Base-by-base conservation (phyloP, 2,888 invertebrate genomes). In the Cheiracanthium punctorium region DNA sequence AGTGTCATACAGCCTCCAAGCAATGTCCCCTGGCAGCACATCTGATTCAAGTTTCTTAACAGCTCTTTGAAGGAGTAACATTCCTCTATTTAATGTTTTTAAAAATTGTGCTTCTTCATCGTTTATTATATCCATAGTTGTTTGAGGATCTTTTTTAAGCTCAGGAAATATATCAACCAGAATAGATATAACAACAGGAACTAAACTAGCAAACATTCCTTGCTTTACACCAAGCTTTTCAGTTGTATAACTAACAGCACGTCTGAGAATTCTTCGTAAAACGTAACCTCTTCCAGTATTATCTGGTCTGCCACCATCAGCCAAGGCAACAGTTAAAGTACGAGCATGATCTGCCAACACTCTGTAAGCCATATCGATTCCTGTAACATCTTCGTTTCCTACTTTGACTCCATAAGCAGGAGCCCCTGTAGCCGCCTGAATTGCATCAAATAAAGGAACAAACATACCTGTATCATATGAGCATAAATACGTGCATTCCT, bases 231-330 rank as follows among this genome's bases (percentile, higher is more conserved):
- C 96, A 10, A 99, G 93, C 92, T 99, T 99, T 92, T 99, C 99
- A 10, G 96, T 96, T 17, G 97, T 97, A 92, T 98, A 99, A 80
- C 99, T 95, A 17, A 99, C 96, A 85, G 96, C 99, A 90, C 99
- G 95, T 89, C 99, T 94, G 88, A 99, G 93, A 91, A 99, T 98
- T 91, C 99, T 94, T 87, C 99, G 94, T 88, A 99, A 93, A 0
- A 99, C 99, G 93, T 99, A 99, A 93, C 99, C 99, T 92, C 99
- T 94, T 12, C 99, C 99, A 70, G 97, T 96, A 91, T 97, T 99
- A 91, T 99, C 99, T 0, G 99, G 99, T 91, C 95, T 94, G 41
- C 99, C 99, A 85, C 99, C 99, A 93, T 99, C 99, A 82, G 98
- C 95, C 82, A 99, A 93, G 37, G 99, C 97, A 90, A 99, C 96